phyloP scores from a whole-genome alignment of 2,888 invertebrate genomes.

The Synergus itoensis region DNA sequence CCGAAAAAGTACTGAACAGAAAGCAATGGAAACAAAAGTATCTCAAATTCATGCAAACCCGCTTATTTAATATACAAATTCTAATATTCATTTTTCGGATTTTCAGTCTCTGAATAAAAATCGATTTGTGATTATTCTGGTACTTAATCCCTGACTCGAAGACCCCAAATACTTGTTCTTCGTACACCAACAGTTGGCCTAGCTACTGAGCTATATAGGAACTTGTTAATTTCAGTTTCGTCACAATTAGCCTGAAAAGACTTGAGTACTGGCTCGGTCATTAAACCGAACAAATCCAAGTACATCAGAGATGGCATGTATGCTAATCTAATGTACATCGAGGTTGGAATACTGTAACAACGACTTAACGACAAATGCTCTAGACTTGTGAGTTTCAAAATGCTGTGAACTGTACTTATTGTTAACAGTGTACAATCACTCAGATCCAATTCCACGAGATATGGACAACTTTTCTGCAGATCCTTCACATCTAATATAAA shows the following conservation, averaged over 20 bases:
- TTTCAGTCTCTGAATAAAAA: slow-evolving; percentile 30
- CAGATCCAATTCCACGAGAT: slow-evolving; percentile 90
- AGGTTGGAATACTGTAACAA: slow-evolving; percentile 88
- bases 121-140: background rate
- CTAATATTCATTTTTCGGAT: background rate
- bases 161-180: slow-evolving; percentile 94
- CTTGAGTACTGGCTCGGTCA: slow-evolving; percentile 80
- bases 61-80: background rate
- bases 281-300: slow-evolving; percentile 90
- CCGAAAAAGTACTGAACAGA: slow-evolving; percentile 41
- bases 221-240: slow-evolving; percentile 85
- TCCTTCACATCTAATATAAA: slow-evolving; percentile 83
- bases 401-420: slow-evolving; percentile 80
- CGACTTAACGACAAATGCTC: slow-evolving; percentile 90
- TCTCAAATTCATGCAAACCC: slow-evolving; percentile 16
- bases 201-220: slow-evolving; percentile 91
- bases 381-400: slow-evolving; percentile 82
- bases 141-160: slow-evolving; percentile 87
- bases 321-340: slow-evolving; percentile 83
- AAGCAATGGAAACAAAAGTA: slow-evolving; percentile 46
- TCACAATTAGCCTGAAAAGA: slow-evolving; percentile 80
- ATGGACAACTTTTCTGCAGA: slow-evolving; percentile 84
- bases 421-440: slow-evolving; percentile 91
- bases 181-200: slow-evolving; percentile 93
- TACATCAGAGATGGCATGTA: slow-evolving; percentile 84